Evolutionary conservation across 2,113 vertebrate genomes (phyloP).

Genomic region (Panthera uncia): DNA sequence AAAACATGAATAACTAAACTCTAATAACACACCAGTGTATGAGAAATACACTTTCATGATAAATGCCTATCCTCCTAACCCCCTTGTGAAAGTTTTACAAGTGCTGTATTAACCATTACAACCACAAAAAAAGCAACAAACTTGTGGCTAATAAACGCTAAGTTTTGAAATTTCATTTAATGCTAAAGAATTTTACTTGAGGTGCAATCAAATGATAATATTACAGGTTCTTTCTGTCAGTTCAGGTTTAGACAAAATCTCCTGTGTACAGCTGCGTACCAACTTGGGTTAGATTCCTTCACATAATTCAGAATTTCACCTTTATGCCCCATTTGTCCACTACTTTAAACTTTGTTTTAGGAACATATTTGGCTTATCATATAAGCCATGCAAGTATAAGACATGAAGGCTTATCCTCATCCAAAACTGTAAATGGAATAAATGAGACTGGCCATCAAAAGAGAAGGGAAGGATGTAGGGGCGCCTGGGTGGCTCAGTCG

Average conservation of each 20-base stretch:
- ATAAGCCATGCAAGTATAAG: neutral
- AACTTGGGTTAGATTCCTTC: neutral
- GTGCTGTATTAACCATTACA: neutral
- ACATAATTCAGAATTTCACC: neutral
- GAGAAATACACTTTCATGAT: neutral
- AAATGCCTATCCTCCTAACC: neutral
- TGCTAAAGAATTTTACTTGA: neutral
- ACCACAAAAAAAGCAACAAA: neutral
- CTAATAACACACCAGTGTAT: neutral
- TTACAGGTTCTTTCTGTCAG: neutral
- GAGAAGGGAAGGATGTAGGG: accelerated
- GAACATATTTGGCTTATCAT: neutral
- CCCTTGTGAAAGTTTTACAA: neutral
- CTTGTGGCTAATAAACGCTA: neutral
- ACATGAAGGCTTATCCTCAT: neutral
- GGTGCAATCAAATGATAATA: neutral
- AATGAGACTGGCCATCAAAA: neutral
- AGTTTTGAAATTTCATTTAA: neutral
- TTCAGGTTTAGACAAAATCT: neutral
- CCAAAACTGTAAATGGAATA: neutral
- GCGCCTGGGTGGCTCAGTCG: too few species aligned
- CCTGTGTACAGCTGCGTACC: neutral
- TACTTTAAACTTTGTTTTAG: neutral
- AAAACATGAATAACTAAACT: neutral
- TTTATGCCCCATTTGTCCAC: neutral